Evolutionary conservation across 2,113 vertebrate species (phyloP), one percentile per base, ranked within the genome.

Genomic region (Pteronura brasiliensis): DNA sequence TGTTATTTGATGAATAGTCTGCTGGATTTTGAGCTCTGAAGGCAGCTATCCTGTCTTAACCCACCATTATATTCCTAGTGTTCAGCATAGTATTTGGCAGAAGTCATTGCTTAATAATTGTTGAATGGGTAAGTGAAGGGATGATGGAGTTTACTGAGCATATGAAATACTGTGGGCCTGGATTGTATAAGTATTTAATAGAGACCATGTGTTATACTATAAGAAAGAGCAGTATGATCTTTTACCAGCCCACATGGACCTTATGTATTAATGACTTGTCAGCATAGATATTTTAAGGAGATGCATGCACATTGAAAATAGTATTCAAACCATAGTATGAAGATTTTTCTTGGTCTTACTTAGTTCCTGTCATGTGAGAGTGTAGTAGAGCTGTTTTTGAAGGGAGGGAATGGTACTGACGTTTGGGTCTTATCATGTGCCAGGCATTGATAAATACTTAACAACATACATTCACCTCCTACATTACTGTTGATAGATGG

Each of bases 181-280:
- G 49, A 72, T 95, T 97, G 57, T 18, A 31, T 93, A 74, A 92
- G 55, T 93, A 86, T 91, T 49, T 95, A 69, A 61, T 83, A 65
- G 55, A 65, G 52, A 69, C 39, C 14, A 3, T 52, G 44, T 92
- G 20, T 57, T 90, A 36, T 52, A n/a, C 18, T 93, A 39, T 85
- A 92, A 88, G 69, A 97, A 93, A 95, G 63, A 96, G 34, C 8
- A 94, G 13, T 88, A 17, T 88, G 29, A 86, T 92, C 44, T 80
- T 96, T 95, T 87, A 23, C 31, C 27, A 87, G 79, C 18, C 6
- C 23, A 63, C 7, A 12, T 83, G 61, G 71, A 76, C 9, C 42
- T 88, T 93, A 76, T 2, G 18, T 92, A 80, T 65, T 79, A 86
- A 93, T 93, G 29, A 87, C 39, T 89, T 96, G 23, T 90, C 65